Conservation (phyloP, 2,888 invertebrate genomes). For the Nematopogon swammerdamellus region DNA sequence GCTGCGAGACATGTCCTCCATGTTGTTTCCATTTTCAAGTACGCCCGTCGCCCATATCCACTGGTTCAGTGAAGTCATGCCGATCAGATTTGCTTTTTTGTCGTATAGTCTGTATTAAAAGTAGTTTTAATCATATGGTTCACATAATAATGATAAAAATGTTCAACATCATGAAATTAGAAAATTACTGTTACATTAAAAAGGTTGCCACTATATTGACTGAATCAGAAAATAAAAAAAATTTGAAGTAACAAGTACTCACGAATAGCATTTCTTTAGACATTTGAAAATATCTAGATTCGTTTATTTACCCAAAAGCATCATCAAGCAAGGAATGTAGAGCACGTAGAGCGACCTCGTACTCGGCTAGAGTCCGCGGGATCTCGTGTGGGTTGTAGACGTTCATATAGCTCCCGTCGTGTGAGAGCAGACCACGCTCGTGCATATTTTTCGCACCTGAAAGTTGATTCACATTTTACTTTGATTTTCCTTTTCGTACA, state of each 20-base stretch:
- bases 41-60: constrained; percentile 2
- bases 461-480: no score
- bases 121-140: no score
- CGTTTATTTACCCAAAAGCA: constrained; percentile 2
- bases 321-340: constrained; percentile 3
- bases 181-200: no score
- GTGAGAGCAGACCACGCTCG: background rate
- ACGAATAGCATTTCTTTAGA: no score
- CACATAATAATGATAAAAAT: no score
- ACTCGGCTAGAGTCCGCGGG: constrained; percentile 4
- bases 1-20: constrained; percentile 3
- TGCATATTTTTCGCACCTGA: constrained; percentile 3
- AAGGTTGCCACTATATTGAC: no score
- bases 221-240: no score
- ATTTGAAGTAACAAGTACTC: no score
- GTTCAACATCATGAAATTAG: no score
- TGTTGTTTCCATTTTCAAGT: constrained; percentile 1
- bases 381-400: constrained; percentile 1
- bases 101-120: background rate
- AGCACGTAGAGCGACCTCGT: constrained; percentile 2
- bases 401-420: background rate
- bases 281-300: no score
- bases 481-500: no score
- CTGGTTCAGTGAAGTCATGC: constrained; percentile 2
- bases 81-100: constrained; percentile 1